Evolutionary conservation across 2,113 vertebrate species (phyloP).

Genomic region (Herpailurus yagouaroundi): DNA sequence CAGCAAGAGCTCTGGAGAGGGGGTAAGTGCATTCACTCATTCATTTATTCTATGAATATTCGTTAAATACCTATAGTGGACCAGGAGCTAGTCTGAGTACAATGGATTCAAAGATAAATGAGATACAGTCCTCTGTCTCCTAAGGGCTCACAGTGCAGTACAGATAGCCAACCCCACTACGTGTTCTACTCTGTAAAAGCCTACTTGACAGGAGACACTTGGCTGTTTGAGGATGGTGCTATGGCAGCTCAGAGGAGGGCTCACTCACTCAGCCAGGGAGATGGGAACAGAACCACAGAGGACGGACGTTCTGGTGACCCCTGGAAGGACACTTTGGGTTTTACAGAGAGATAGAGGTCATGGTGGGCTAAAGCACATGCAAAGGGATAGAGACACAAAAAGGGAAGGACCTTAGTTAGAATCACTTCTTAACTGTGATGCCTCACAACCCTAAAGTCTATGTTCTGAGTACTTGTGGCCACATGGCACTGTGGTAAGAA

Average conservation of each 20-base stretch:
- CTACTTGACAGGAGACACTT: neutral
- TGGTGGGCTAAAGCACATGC: neutral
- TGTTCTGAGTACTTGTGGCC: neutral
- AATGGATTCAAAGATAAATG: neutral
- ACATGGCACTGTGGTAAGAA: neutral
- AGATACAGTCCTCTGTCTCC: neutral
- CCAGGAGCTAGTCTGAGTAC: neutral
- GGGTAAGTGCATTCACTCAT: neutral
- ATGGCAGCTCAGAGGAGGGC: neutral
- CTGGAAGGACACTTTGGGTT: neutral
- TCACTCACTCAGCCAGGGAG: neutral
- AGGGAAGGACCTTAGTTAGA: neutral
- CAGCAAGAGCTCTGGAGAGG: neutral
- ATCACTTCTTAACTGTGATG: neutral
- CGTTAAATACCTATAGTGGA: neutral
- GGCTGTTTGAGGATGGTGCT: neutral
- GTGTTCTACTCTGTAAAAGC: neutral
- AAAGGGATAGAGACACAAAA: neutral
- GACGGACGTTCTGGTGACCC: neutral
- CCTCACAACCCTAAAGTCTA: neutral
- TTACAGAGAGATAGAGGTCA: neutral
- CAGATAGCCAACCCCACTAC: neutral
- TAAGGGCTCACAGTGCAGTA: too few species aligned
- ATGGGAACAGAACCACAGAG: neutral
- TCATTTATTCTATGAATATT: neutral